Evolutionary conservation across 2,113 vertebrate species (phyloP).

Genomic region (Chaetura pelagica): DNA sequence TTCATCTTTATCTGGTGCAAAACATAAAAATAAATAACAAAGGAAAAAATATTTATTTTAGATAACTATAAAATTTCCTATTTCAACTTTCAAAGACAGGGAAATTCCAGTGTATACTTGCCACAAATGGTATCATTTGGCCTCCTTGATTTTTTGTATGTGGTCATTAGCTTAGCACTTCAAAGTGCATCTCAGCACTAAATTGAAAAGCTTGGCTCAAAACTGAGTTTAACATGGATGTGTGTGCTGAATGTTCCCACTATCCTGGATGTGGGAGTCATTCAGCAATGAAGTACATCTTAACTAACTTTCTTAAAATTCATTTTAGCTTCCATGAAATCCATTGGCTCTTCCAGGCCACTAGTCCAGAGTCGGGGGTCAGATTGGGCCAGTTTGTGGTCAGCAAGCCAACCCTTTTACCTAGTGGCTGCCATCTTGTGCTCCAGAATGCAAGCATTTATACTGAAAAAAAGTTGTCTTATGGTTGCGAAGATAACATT

Average conservation of each 20-base stretch:
- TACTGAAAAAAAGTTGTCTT: slow-evolving; percentile 66
- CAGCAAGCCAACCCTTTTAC: slow-evolving; percentile 66
- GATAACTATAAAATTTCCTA: neutral
- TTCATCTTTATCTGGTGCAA: neutral
- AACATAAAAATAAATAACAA: neutral
- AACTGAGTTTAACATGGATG: neutral
- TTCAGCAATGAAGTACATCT: slow-evolving; percentile 60
- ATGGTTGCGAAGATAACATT: slow-evolving; percentile 69
- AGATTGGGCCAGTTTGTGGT: slow-evolving; percentile 66
- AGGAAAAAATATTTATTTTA: neutral
- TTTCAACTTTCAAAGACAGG: neutral
- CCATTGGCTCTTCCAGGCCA: slow-evolving; percentile 73
- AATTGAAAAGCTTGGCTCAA: slow-evolving; percentile 60
- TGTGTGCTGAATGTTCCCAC: slow-evolving; percentile 38
- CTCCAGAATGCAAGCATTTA: slow-evolving; percentile 71
- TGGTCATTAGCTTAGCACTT: slow-evolving; percentile 18
- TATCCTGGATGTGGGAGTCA: slow-evolving; percentile 12
- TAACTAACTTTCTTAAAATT: slow-evolving; percentile 70
- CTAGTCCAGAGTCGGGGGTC: slow-evolving; percentile 66
- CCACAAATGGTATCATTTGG: slow-evolving; percentile 49
- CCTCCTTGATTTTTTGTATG: neutral
- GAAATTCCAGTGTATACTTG: neutral
- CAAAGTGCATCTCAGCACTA: neutral
- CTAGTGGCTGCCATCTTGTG: slow-evolving; percentile 67
- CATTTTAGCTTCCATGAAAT: slow-evolving; percentile 74